Base-by-base conservation (phyloP, 1,140 invertebrate genomes). In the Probaryconus sp. region DNA sequence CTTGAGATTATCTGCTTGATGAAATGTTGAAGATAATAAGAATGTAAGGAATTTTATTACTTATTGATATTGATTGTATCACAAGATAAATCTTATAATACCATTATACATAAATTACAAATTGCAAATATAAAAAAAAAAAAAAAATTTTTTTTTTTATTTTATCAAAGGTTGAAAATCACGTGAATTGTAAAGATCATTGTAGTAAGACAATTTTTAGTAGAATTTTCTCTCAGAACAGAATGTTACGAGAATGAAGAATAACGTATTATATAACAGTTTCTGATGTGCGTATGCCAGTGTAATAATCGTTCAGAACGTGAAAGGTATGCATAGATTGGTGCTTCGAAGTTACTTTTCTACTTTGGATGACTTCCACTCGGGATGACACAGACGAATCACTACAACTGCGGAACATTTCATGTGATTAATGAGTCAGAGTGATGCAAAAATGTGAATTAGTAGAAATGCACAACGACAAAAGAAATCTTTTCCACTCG, bases 301-400 rank as follows among this genome's bases (percentile, higher is more conserved):
- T n/a, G 26, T 45, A 63, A 50, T 63, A 40, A 18, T 30, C 51
- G 26, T 17, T 17, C 21, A 5, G 31, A 50, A 50, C 58, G 35
- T 42, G 58, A 63, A 63, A 63, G 45, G 58, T 63, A 17, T 33
- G 5, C 40, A 50, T 61, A 40, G 35, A 61, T 61, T 14, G 33
- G 43, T 40, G 13, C 26, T 33, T 31, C 45, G 9, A 63, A 50
- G 47, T 33, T 61, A 3, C 6, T 17, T 16, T 2, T n/a, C n/a
- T 11, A 40, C 24, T 61, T 50, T 40, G 30, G 38, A 43, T 26
- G 24, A 55, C 51, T 53, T 38, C 38, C 37, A 55, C 14, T 1
- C 21, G 5, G 11, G 17, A 61, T 47, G 56, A 48, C 43, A 38
- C 30, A 38, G 42, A 47, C 42, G 55, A 43, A 60, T 48, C 30